These are phyloP conservation scores for Helicolenus hilgendorfi DNA, from an alignment of 2,797 vertebrate species.

Conservation along the genomic window DNA sequence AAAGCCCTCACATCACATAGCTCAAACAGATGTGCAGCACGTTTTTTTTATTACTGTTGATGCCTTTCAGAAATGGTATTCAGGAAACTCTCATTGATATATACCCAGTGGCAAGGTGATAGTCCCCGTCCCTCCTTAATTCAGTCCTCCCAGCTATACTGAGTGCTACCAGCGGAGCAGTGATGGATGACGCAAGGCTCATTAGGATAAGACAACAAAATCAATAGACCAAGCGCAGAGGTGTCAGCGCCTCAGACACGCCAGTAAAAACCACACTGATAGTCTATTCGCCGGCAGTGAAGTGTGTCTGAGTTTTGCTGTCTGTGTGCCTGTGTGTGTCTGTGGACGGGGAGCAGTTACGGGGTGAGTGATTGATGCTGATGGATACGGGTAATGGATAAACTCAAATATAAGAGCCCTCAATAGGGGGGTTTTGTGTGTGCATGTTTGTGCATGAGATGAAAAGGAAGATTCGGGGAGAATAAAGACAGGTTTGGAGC, in stretches of 20 bases:
- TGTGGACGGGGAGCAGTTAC: slow-evolving; percentile 51
- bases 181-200: slow-evolving; percentile 84
- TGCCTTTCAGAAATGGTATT: slow-evolving; percentile 55
- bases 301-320: slow-evolving; percentile 55
- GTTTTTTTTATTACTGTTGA: slow-evolving; percentile 23
- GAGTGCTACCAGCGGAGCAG: slow-evolving; percentile 64
- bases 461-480: background rate
- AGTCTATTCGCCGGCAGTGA: slow-evolving; percentile 53
- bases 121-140: slow-evolving; percentile 66
- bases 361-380: slow-evolving; percentile 76
- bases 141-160: slow-evolving; percentile 54
- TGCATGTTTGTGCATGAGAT: slow-evolving; percentile 18
- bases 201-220: slow-evolving; percentile 86
- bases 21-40: slow-evolving; percentile 48
- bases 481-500: slow-evolving; percentile 4
- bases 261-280: slow-evolving; percentile 69
- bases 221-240: slow-evolving; percentile 76
- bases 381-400: slow-evolving; percentile 81
- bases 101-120: slow-evolving; percentile 71
- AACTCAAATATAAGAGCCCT: slow-evolving; percentile 71
- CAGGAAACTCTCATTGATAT: slow-evolving; percentile 68
- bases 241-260: slow-evolving; percentile 73
- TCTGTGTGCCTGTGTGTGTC: slow-evolving; percentile 24
- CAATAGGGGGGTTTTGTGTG: slow-evolving; percentile 24
- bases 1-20: slow-evolving; percentile 45